Percentiles rank a stretch among this genome's conserved stretches.
Evolutionary conservation across 2,888 invertebrate species (phyloP).

Genomic region (Parnassius glacialis): DNA sequence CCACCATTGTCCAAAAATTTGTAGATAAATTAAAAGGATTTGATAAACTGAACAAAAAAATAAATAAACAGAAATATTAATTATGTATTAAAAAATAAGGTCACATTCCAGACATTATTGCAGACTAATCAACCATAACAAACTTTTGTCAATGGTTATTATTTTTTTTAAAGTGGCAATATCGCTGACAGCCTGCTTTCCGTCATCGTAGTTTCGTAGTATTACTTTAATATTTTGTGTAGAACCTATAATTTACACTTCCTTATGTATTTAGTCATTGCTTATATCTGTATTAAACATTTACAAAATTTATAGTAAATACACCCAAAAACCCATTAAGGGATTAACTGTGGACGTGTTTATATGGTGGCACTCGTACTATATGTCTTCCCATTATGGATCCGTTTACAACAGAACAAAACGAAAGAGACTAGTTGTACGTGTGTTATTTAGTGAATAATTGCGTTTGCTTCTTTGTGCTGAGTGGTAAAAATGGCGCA

Average conservation of each 20-base stretch:
- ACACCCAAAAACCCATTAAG: conserved; percentile 8
- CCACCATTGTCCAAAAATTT: too few relatives aligned
- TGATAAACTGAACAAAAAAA: too few relatives aligned
- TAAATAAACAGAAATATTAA: too few relatives aligned
- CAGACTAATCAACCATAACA: too few relatives aligned
- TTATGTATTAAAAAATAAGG: too few relatives aligned
- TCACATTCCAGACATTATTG: too few relatives aligned
- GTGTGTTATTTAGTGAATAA: conserved; percentile 51
- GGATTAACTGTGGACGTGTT: conserved; percentile 24
- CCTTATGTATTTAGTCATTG: conserved; percentile 17
- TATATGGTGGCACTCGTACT: conserved; percentile 43
- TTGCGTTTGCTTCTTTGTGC: conserved; percentile 45
- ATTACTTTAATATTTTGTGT: conserved; percentile 4
- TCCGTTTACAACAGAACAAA: conserved; percentile 75
- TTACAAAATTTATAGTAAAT: conserved; percentile 25
- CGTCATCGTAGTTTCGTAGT: conserved; percentile 39
- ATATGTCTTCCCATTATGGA: conserved; percentile 69
- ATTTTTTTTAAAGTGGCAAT: conserved; percentile 21
- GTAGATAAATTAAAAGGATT: too few relatives aligned
- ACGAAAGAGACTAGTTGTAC: conserved; percentile 76
- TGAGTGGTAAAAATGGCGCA: conserved; percentile 83
- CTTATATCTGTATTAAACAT: conserved; percentile 23
- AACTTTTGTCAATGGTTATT: neutral
- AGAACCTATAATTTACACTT: neutral
- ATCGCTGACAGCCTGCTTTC: conserved; percentile 43